A percentile compares a stretch with the other conserved stretches of the same genome.
Evolutionary conservation across 2,797 vertebrate genomes (phyloP).

Genomic region (Dicrostonyx torquatus): DNA sequence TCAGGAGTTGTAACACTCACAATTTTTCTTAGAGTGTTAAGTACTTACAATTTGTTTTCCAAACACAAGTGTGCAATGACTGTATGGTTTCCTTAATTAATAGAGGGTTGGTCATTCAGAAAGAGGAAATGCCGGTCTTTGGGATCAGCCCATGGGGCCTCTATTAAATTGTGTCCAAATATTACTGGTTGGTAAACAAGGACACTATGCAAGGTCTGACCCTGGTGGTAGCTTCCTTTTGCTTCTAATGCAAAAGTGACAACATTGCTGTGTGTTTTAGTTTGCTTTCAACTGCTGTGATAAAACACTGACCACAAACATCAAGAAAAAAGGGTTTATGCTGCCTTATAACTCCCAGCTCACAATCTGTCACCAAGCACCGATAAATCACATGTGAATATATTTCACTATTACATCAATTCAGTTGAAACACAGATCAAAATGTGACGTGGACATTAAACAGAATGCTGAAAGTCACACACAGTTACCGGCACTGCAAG

Average conservation of each 20-base stretch:
- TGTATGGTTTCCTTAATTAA: constrained; percentile 25
- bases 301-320: not conserved
- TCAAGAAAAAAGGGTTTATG: not conserved
- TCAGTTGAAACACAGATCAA: not conserved
- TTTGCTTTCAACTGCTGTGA: not conserved
- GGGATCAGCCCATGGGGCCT: not conserved
- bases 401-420: not conserved
- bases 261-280: not conserved
- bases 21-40: not conserved
- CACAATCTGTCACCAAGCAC: not conserved
- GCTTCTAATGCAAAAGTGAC: not conserved
- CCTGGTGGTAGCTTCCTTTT: not conserved
- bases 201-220: not conserved
- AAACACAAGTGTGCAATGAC: constrained; percentile 1
- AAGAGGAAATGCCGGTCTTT: not conserved
- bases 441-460: not conserved
- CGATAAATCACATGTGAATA: constrained; percentile 22
- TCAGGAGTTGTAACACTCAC: too few species aligned
- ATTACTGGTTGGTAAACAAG: not conserved
- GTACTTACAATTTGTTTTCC: constrained; percentile 43
- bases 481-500: not conserved
- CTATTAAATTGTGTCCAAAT: not conserved
- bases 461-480: not conserved
- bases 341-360: not conserved
- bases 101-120: not conserved